Percentiles rank a stretch among this genome's conserved stretches.
Evolutionary conservation across 2,797 vertebrate genomes (phyloP).

Genomic region (Catostomus latipinnis): DNA sequence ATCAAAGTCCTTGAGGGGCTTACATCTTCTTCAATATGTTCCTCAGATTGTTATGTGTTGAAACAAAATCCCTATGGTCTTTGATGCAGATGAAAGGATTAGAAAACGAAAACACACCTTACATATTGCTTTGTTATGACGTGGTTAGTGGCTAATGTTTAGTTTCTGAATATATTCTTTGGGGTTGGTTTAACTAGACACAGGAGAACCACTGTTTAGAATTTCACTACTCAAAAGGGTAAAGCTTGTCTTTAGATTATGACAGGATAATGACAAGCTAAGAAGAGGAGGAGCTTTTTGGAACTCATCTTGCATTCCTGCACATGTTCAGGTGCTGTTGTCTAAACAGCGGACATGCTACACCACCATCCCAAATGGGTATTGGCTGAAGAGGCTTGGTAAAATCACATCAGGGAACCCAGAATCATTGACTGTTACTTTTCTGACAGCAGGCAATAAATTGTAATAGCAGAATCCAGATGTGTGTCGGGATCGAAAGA

Average conservation of each 20-base stretch:
- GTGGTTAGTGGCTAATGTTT: background rate
- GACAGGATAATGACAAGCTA: slow-evolving; percentile 48
- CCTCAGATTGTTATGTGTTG: slow-evolving; percentile 61
- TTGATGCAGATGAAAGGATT: slow-evolving; percentile 37
- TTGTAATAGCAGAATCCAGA: slow-evolving; percentile 66
- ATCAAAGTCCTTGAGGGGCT: slow-evolving; percentile 69
- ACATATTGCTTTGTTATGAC: slow-evolving; percentile 3
- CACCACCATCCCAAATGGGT: background rate
- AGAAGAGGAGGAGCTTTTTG: slow-evolving; percentile 15
- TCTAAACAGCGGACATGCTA: slow-evolving; percentile 17
- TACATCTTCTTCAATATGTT: slow-evolving; percentile 50
- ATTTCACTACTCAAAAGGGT: slow-evolving; percentile 29
- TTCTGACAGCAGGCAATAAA: slow-evolving; percentile 61
- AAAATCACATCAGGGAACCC: slow-evolving; percentile 34
- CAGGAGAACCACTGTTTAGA: background rate
- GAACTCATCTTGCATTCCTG: slow-evolving; percentile 32
- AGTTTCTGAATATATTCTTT: slow-evolving; percentile 1
- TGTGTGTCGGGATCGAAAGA: slow-evolving; percentile 66
- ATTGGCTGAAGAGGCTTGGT: background rate
- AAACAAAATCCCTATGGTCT: slow-evolving; percentile 58
- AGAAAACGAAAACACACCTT: slow-evolving; percentile 34
- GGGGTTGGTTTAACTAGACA: slow-evolving; percentile 12
- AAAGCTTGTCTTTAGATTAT: slow-evolving; percentile 34
- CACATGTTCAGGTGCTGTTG: slow-evolving; percentile 44
- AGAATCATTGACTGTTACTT: slow-evolving; percentile 38